Evolutionary conservation across 2,113 vertebrate genomes (phyloP).

Genomic region (Equus przewalskii): DNA sequence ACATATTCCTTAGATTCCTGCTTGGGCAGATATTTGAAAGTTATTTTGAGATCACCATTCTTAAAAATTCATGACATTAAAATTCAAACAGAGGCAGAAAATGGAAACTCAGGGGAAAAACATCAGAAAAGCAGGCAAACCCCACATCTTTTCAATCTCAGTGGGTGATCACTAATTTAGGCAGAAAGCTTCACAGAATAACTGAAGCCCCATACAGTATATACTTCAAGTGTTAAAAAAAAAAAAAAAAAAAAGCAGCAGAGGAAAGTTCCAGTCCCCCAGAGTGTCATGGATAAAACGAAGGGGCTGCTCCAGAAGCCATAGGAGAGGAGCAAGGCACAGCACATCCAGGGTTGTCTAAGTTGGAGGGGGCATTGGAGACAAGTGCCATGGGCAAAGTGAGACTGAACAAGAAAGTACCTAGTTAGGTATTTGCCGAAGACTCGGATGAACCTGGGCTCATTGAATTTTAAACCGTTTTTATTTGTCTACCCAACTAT

Average conservation of each 20-base stretch:
- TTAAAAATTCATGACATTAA: slow-evolving; percentile 79
- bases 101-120: slow-evolving; percentile 61
- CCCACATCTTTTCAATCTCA: slow-evolving; percentile 61
- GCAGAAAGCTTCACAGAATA: slow-evolving; percentile 56
- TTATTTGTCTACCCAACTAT: neutral
- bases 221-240: neutral
- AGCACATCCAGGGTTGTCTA: neutral
- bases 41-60: slow-evolving; percentile 75
- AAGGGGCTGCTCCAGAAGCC: neutral
- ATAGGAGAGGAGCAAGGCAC: neutral
- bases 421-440: neutral
- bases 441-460: neutral
- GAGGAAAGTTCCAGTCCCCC: slow-evolving; percentile 7
- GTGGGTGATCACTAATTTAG: slow-evolving; percentile 70
- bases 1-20: slow-evolving; percentile 37
- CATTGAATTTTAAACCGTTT: neutral
- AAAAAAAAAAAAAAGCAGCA: neutral
- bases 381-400: neutral
- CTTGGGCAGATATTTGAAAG: slow-evolving; percentile 68
- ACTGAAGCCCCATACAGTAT: neutral
- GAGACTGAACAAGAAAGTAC: neutral
- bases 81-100: slow-evolving; percentile 77
- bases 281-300: neutral
- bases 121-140: slow-evolving; percentile 66
- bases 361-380: neutral